phyloP scores from a whole-genome alignment of 2,113 vertebrate genomes.

The Tenebrosternarchus preto region DNA sequence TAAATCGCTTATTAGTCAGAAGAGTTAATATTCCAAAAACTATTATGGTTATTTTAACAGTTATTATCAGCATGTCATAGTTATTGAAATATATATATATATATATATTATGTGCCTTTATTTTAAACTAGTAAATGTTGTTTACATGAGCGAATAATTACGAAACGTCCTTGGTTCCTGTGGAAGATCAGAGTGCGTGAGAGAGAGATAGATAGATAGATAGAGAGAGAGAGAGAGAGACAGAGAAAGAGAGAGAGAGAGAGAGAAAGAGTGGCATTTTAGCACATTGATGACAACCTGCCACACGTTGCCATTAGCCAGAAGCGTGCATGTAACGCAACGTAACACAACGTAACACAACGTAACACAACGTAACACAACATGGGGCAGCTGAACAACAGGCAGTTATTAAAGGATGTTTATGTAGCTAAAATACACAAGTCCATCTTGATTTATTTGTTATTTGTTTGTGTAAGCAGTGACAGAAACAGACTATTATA shows the following conservation, averaged over 20 bases:
- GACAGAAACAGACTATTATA: not conserved
- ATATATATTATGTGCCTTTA: not conserved
- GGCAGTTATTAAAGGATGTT: no score
- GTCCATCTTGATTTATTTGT: no score
- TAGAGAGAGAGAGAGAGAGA: not conserved
- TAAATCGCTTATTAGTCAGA: no score
- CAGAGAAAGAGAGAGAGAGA: not conserved
- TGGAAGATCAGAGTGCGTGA: conserved; percentile 7
- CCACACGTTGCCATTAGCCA: not conserved
- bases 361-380: no score
- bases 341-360: no score
- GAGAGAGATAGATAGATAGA: no score
- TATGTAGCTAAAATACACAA: no score
- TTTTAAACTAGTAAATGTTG: conserved; percentile 2
- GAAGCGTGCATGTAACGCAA: no score
- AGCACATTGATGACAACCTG: not conserved
- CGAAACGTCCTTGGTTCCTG: conserved; percentile 31
- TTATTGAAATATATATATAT: not conserved
- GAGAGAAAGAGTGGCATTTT: not conserved
- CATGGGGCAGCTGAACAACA: no score
- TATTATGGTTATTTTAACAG: not conserved
- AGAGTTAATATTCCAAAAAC: not conserved
- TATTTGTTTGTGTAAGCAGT: not conserved
- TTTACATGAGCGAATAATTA: conserved; percentile 37
- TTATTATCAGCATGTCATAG: not conserved